Evolutionary conservation across 1,140 invertebrate genomes (phyloP).

Genomic region (Euura lappo): DNA sequence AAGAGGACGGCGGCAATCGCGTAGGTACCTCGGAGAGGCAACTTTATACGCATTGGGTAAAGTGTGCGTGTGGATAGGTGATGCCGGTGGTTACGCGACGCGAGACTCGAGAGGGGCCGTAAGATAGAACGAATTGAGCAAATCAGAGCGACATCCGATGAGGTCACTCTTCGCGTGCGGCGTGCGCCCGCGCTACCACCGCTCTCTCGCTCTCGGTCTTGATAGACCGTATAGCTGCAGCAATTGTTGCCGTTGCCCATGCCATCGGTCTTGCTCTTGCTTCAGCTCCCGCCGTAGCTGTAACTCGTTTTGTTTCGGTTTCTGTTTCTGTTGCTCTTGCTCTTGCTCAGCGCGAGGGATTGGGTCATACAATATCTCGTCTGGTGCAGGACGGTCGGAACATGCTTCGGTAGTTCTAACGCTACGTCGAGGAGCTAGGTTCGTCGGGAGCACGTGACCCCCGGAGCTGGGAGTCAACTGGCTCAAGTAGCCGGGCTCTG

Average conservation of each 20-base stretch:
- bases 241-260: neutral
- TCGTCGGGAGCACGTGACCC: conserved; percentile 53
- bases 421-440: neutral
- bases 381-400: neutral
- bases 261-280: neutral
- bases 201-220: conserved; percentile 17
- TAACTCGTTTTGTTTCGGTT: no score
- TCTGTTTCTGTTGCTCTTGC: neutral
- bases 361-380: neutral
- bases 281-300: neutral
- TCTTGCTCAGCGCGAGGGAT: neutral
- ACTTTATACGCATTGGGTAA: conserved; percentile 27
- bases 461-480: conserved; percentile 56
- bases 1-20: conserved; percentile 56
- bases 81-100: neutral
- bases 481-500: conserved; percentile 59
- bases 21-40: conserved; percentile 39
- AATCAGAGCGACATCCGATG: conserved; percentile 60
- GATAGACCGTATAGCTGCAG: neutral
- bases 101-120: conserved; percentile 9
- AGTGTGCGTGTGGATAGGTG: conserved; percentile 35
- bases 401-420: neutral
- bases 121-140: conserved; percentile 57
- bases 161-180: conserved; percentile 47
- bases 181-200: conserved; percentile 35